These are phyloP conservation scores for Nicator chloris DNA, from an alignment of 2,113 vertebrate genomes.

Conservation along the genomic window DNA sequence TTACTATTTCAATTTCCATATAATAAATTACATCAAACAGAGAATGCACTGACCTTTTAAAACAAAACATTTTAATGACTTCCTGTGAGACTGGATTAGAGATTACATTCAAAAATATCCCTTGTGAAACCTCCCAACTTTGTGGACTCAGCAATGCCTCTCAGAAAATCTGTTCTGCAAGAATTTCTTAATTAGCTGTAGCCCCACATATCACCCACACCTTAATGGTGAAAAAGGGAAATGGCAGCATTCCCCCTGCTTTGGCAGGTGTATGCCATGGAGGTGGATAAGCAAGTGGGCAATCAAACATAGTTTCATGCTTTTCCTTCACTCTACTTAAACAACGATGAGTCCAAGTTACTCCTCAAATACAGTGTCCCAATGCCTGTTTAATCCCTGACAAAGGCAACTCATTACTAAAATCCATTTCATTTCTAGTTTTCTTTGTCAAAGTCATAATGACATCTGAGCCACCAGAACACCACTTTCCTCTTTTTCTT, in stretches of 20 bases:
- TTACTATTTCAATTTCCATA: not conserved
- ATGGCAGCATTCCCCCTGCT: not conserved
- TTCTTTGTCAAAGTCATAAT: not conserved
- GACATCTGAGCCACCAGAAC: not conserved
- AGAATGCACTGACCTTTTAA: not conserved
- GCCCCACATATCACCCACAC: not conserved
- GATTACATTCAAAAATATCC: not conserved
- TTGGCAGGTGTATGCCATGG: not conserved
- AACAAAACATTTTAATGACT: constrained; percentile 18
- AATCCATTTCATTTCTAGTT: not conserved
- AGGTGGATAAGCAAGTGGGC: not conserved
- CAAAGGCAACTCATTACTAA: not conserved
- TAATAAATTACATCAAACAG: not conserved
- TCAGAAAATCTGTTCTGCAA: not conserved
- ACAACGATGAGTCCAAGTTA: not conserved
- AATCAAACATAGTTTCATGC: not conserved
- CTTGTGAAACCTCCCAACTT: not conserved
- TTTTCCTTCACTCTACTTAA: not conserved
- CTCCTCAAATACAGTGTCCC: not conserved
- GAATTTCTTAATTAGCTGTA: not conserved
- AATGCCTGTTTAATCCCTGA: not conserved
- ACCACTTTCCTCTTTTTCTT: not conserved
- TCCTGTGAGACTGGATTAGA: not conserved
- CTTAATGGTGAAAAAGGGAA: not conserved
- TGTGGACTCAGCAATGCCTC: not conserved